Conservation (phyloP, 2,113 vertebrate genomes). For the Ceyx margarethae region DNA sequence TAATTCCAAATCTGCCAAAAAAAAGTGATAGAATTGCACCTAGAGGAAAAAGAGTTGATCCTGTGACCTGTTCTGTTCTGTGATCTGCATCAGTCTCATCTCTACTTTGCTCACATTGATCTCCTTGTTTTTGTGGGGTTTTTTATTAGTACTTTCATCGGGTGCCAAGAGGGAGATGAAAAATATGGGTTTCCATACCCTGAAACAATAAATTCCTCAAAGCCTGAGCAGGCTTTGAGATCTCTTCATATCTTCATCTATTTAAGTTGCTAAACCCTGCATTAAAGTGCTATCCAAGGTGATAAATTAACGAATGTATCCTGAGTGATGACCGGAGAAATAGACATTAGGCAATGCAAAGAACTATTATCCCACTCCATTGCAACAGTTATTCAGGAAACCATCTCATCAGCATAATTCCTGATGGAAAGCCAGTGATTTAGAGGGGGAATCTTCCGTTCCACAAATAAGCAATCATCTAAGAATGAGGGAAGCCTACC, state of each 20-base stretch:
- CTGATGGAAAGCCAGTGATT: not conserved
- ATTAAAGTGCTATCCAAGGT: slow-evolving; percentile 15
- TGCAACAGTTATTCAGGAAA: slow-evolving; percentile 25
- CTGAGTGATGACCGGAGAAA: slow-evolving; percentile 9
- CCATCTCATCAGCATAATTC: not conserved
- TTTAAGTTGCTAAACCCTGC: not conserved
- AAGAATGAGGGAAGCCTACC: slow-evolving; percentile 19
- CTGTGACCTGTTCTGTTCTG: not conserved
- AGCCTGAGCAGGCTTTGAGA: not conserved
- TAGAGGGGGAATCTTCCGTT: slow-evolving; percentile 4
- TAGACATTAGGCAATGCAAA: not conserved
- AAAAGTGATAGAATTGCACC: not conserved
- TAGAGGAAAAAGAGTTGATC: not conserved
- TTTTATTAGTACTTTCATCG: not conserved
- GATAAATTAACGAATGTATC: slow-evolving; percentile 26
- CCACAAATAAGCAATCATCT: slow-evolving; percentile 31
- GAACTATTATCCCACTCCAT: slow-evolving; percentile 7
- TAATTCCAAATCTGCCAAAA: not conserved
- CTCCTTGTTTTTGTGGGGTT: not conserved
- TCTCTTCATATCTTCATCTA: not conserved
- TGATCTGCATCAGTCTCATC: not conserved
- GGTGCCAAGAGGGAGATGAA: not conserved
- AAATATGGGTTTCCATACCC: not conserved
- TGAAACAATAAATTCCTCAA: slow-evolving; percentile 45
- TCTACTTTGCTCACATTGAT: not conserved